Evolutionary conservation across 2,888 invertebrate species (phyloP).

Genomic region (Tiliacea aurago): DNA sequence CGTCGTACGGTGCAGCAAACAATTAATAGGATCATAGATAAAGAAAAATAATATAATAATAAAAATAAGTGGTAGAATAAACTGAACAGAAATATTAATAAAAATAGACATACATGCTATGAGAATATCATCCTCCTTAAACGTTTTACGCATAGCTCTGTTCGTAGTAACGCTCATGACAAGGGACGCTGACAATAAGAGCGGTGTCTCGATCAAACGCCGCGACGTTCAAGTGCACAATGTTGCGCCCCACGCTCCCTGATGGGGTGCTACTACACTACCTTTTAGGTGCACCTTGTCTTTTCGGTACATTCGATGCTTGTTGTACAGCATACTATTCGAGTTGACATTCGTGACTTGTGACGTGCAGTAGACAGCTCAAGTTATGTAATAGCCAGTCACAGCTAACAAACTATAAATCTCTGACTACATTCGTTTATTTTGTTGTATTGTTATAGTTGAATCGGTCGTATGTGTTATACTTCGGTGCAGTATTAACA

Average conservation of each 20-base stretch:
- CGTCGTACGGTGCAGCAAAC: no score
- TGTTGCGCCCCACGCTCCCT: not conserved
- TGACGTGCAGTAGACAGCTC: not conserved
- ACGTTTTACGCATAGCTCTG: no score
- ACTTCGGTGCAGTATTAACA: not conserved
- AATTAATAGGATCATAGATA: no score
- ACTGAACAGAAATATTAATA: no score
- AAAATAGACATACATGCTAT: no score
- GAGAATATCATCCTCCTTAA: no score
- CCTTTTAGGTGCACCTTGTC: not conserved
- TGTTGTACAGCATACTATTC: no score
- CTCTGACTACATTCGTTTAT: not conserved
- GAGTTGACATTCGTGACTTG: no score
- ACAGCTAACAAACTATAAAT: slow-evolving; percentile 14
- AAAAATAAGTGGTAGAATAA: no score
- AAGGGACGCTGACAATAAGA: slow-evolving; percentile 13
- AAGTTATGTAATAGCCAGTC: not conserved
- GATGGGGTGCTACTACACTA: not conserved
- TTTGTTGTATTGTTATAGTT: slow-evolving; percentile 25
- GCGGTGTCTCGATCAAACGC: slow-evolving; percentile 13
- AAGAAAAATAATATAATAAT: no score
- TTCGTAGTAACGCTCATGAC: not conserved
- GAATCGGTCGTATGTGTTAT: not conserved
- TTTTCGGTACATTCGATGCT: not conserved
- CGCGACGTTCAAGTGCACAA: slow-evolving; percentile 9